Evolutionary conservation across 2,888 invertebrate genomes (phyloP).

Genomic region (Sinopyrophorus schimmeli): DNA sequence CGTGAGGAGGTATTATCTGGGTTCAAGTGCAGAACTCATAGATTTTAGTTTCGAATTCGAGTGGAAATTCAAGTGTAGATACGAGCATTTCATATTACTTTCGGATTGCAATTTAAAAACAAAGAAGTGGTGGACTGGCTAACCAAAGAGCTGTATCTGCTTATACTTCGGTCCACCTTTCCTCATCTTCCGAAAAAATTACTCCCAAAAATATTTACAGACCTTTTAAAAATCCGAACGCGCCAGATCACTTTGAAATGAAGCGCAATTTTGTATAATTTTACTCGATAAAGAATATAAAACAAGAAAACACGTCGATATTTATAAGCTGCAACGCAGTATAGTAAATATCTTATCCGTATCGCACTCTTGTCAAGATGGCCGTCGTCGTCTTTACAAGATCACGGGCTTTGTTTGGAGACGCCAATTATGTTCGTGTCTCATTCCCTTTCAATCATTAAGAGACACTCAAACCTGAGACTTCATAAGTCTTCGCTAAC

Average conservation of each 20-base stretch:
- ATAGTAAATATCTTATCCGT: constrained; percentile 11
- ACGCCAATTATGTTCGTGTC: constrained; percentile 44
- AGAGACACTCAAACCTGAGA: constrained; percentile 39
- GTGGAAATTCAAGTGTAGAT: constrained; percentile 22
- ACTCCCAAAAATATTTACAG: no score
- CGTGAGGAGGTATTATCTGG: constrained; percentile 17
- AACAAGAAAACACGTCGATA: no score
- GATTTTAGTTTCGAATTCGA: constrained; percentile 11
- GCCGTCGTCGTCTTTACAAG: constrained; percentile 35
- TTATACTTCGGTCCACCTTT: no score
- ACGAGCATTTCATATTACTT: constrained; percentile 18
- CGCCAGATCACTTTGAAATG: no score
- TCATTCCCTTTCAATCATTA: constrained; percentile 43
- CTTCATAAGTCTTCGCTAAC: constrained; percentile 37
- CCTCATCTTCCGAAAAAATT: no score
- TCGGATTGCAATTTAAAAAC: constrained; percentile 18
- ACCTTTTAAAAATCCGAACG: no score
- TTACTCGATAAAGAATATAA: no score
- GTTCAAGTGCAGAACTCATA: constrained; percentile 22
- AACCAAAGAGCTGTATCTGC: constrained; percentile 7
- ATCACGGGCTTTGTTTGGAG: constrained; percentile 41
- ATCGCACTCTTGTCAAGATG: constrained; percentile 18
- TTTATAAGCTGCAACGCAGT: constrained; percentile 3
- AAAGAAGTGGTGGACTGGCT: constrained; percentile 20
- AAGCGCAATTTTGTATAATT: no score